phyloP scores from a whole-genome alignment of 2,113 vertebrate species.

The Salvelinus alpinus region DNA sequence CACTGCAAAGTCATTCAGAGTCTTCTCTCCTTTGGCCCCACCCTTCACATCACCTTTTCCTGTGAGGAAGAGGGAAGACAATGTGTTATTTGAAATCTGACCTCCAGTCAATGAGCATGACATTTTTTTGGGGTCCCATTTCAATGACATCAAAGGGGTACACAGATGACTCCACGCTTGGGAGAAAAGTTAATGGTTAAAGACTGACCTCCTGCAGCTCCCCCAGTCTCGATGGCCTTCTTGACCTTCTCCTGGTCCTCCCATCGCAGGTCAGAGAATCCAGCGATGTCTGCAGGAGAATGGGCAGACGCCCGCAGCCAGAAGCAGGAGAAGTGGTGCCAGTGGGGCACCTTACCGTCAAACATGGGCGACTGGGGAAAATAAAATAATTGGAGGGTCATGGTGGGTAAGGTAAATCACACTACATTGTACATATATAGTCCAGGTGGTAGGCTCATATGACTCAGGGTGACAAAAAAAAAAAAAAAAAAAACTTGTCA shows the following conservation, averaged over 20 bases:
- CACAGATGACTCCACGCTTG: neutral
- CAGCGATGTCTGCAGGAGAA: slow-evolving; percentile 79
- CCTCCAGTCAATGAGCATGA: slow-evolving; percentile 5
- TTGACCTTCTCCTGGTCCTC: slow-evolving; percentile 96
- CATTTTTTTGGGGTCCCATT: neutral
- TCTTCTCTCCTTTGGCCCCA: slow-evolving; percentile 83
- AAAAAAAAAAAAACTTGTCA: too few relatives aligned
- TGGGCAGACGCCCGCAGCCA: slow-evolving; percentile 86
- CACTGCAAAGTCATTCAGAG: slow-evolving; percentile 87
- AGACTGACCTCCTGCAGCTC: slow-evolving; percentile 65
- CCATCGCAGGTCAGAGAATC: slow-evolving; percentile 91
- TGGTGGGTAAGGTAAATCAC: too few relatives aligned
- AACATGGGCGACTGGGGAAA: slow-evolving; percentile 90
- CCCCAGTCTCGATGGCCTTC: slow-evolving; percentile 88
- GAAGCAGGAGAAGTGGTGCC: slow-evolving; percentile 98
- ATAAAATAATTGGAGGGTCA: neutral
- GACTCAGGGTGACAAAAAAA: too few relatives aligned
- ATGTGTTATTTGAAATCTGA: slow-evolving; percentile 2
- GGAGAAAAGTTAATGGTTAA: neutral
- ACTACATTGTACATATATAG: too few relatives aligned
- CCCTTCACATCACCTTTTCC: slow-evolving; percentile 78
- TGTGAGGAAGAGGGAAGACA: slow-evolving; percentile 24
- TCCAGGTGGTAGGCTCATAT: too few relatives aligned
- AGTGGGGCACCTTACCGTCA: slow-evolving; percentile 95
- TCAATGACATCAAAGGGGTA: neutral